Conservation (phyloP, 2,797 vertebrate genomes). For the Clarias fuscus region DNA sequence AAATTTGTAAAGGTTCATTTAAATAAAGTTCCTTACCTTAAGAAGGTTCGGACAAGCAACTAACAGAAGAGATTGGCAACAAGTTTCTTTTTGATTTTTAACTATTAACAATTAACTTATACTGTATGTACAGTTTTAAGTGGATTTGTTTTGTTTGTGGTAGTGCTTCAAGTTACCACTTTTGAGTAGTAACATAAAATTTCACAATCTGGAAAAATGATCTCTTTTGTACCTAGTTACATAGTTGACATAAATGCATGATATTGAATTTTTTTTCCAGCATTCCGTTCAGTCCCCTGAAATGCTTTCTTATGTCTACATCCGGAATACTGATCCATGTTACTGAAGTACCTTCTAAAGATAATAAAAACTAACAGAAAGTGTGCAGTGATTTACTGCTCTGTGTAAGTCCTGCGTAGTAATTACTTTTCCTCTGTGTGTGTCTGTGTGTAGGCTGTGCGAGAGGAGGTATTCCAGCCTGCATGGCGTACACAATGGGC, state of each 20-base stretch:
- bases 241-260: not conserved
- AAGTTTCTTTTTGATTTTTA: not conserved
- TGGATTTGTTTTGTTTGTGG: not conserved
- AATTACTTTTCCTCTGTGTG: not conserved
- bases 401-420: not conserved
- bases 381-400: not conserved
- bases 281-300: not conserved
- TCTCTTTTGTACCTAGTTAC: not conserved
- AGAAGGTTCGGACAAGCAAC: not conserved
- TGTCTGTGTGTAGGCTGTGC: conserved; percentile 66
- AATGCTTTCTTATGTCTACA: not conserved
- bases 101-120: not conserved
- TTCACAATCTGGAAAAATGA: not conserved
- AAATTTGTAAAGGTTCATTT: not conserved
- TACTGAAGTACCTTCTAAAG: not conserved
- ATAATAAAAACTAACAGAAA: not conserved
- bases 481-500: conserved; percentile 86
- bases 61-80: not conserved
- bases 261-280: not conserved
- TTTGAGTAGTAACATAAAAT: not conserved
- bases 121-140: not conserved
- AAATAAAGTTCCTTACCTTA: not conserved
- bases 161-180: not conserved
- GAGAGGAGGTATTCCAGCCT: conserved; percentile 62
- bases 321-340: not conserved